Conservation (phyloP, 2,113 vertebrate genomes). For the Meriones unguiculatus region DNA sequence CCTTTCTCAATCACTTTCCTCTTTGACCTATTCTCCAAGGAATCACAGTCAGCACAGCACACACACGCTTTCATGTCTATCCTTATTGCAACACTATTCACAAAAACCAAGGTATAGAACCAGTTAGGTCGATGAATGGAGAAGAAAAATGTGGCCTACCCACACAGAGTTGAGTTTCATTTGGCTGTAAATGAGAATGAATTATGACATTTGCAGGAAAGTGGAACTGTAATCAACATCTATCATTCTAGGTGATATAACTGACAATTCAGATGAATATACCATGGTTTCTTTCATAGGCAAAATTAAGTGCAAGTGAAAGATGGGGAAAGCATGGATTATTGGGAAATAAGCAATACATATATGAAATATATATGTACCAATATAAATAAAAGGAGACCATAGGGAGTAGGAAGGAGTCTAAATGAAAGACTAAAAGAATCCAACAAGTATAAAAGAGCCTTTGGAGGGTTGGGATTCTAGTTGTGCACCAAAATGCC, state of each 20-base stretch:
- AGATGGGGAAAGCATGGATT: not conserved
- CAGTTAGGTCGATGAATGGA: rapidly evolving
- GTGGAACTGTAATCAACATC: not conserved
- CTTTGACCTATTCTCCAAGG: not conserved
- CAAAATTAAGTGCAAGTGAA: too few species aligned
- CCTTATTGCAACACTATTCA: not conserved
- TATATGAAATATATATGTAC: not conserved
- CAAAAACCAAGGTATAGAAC: not conserved
- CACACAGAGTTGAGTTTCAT: not conserved
- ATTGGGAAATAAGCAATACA: not conserved
- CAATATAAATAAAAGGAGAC: not conserved
- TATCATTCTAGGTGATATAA: not conserved
- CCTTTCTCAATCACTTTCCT: not conserved
- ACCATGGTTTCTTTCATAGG: not conserved
- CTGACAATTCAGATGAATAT: not conserved
- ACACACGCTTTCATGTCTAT: too few species aligned
- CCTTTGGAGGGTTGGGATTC: too few species aligned
- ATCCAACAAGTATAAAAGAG: not conserved
- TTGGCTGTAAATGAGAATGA: not conserved
- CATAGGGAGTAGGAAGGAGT: too few species aligned
- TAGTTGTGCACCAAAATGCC: not conserved
- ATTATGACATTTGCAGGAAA: not conserved
- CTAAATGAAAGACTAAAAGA: too few species aligned
- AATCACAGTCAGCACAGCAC: not conserved
- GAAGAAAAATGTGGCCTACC: not conserved